Evolutionary conservation across 2,888 invertebrate species (phyloP).

Genomic region (Xanthorhoe spadicearia): DNA sequence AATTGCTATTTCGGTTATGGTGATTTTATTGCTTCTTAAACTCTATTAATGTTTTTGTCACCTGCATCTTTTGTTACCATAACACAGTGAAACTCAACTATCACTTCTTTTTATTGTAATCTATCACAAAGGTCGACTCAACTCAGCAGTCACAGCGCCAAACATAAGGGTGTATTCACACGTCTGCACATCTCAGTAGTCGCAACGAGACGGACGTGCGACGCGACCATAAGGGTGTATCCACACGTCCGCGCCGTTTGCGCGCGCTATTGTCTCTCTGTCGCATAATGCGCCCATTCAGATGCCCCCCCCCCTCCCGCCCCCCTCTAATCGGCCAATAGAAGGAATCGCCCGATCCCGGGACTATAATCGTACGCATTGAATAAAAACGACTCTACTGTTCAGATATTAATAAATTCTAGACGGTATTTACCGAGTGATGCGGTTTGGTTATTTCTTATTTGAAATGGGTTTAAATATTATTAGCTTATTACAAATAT

Average conservation of each 20-base stretch:
- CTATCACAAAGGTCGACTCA: neutral
- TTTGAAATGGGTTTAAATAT: neutral
- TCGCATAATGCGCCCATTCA: constrained; percentile 49
- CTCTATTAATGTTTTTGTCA: too few relatives aligned
- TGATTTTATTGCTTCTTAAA: too few relatives aligned
- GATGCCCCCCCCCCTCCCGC: constrained; percentile 40
- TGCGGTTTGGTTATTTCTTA: neutral
- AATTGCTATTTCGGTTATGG: too few relatives aligned
- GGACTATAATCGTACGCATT: constrained; percentile 55
- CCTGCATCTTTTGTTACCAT: too few relatives aligned
- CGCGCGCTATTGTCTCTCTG: constrained; percentile 44
- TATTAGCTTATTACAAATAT: neutral
- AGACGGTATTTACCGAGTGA: constrained; percentile 41
- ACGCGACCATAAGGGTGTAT: constrained; percentile 25
- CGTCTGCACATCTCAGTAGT: constrained; percentile 4
- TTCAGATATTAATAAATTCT: constrained; percentile 52
- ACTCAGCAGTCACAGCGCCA: neutral
- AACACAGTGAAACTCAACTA: neutral
- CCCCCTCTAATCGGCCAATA: constrained; percentile 44
- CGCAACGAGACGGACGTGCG: neutral
- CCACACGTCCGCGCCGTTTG: constrained; percentile 39
- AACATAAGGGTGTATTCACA: constrained; percentile 34
- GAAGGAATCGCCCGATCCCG: constrained; percentile 50
- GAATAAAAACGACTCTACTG: constrained; percentile 50
- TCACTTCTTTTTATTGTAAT: too few relatives aligned